These are phyloP conservation scores for Cactoblastis cactorum DNA, from an alignment of 2,888 invertebrate species.

Conservation along the genomic window DNA sequence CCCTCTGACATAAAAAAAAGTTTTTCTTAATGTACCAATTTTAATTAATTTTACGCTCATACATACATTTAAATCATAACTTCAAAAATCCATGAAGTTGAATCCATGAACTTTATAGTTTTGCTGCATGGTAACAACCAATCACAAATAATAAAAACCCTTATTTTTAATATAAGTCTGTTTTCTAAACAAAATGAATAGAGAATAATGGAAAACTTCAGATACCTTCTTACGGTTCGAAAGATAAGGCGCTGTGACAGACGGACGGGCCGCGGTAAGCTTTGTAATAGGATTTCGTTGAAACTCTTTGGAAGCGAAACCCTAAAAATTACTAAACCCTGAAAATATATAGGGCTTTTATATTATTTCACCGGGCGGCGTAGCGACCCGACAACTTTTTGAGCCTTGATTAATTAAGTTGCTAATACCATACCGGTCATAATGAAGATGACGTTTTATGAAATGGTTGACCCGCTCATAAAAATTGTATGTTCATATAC, in stretches of 20 bases:
- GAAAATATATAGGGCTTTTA: neutral
- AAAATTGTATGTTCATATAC: neutral
- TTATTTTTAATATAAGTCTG: no score
- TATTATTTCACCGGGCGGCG: neutral
- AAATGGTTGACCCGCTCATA: neutral
- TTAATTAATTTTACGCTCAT: no score
- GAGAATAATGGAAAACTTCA: no score
- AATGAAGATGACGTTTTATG: neutral
- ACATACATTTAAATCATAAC: no score
- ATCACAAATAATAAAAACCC: no score
- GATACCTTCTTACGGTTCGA: no score
- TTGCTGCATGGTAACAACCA: no score
- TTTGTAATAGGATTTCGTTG: neutral
- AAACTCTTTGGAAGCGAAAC: neutral
- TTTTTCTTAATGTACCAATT: no score
- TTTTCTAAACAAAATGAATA: no score
- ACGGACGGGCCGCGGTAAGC: neutral
- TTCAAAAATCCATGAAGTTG: no score
- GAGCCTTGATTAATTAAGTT: conserved; percentile 11
- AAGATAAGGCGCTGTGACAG: neutral
- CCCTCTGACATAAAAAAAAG: no score
- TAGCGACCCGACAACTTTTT: neutral
- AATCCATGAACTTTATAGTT: no score
- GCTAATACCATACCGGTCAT: neutral
- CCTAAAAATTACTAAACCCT: neutral